Evolutionary conservation across 1,140 invertebrate species (phyloP), one percentile per base, ranked within the genome.

Genomic region (Chelonus insularis): DNA sequence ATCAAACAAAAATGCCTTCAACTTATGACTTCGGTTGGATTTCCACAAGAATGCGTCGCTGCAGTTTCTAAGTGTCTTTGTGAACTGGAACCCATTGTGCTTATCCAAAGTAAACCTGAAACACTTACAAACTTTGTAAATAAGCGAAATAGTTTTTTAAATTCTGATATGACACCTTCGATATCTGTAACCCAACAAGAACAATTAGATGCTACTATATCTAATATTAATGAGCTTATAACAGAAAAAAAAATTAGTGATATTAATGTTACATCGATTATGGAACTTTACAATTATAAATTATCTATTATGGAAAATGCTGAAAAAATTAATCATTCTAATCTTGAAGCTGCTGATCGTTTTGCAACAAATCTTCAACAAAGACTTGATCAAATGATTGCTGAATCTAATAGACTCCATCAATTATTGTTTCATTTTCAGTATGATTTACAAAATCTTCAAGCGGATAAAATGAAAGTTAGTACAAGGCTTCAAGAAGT

Each of bases 221-320:
- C 73, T 0, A 81, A 75, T 61, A 67, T 86, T 0, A 70, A 80
- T 41, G 73, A 76, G 9, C 69, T 75, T 14, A 72, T 83, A 11
- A 68, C 81, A 1, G 72, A 73, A 5, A 76, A 78, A 65, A 70
- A 86, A 76, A 74, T 85, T 25, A 69, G 66, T 0, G 84, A 87
- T 63, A 78, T 85, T 54, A 75, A 85, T 0, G 86, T 85, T 1
- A 88, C 88, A 1, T 84, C 86, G 25, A 81, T 90, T 1, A 89
- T 91, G 84, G 88, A 90, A 72, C 69, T 90, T 47, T 90, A 89
- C 62, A 86, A 88, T 36, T 89, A 88, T 68, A 89, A 89, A 73
- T 67, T 84, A 48, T 76, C 77, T 21, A 69, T 82, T 11, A 82
- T 85, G 79, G 74, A 73, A 23, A 81, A 85, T 61, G 76, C 80